phyloP scores from a whole-genome alignment of 2,113 vertebrate species.

The Eupsittula cactorum region DNA sequence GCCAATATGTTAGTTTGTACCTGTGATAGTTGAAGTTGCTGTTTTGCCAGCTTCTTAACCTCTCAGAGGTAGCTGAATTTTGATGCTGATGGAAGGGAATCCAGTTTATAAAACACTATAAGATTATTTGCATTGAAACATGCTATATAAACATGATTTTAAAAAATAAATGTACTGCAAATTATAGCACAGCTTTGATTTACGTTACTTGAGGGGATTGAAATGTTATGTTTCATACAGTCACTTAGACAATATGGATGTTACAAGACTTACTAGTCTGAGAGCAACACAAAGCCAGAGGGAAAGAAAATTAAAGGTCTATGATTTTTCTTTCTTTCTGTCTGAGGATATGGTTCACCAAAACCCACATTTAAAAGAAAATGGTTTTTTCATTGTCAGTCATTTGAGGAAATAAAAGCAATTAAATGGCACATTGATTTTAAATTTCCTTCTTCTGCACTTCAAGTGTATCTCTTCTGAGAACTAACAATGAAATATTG shows the following conservation, averaged over 20 bases:
- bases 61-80: background rate
- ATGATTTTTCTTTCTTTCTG: background rate
- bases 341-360: background rate
- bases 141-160: background rate
- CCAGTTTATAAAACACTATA: background rate
- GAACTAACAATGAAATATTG: constrained; percentile 2
- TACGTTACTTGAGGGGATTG: background rate
- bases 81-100: background rate
- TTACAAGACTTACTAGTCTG: background rate
- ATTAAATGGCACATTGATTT: constrained; percentile 51
- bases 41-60: background rate
- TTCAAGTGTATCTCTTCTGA: background rate
- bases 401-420: constrained; percentile 42
- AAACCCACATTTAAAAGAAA: constrained; percentile 20
- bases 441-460: constrained; percentile 8
- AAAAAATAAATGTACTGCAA: background rate
- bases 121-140: background rate
- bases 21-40: background rate
- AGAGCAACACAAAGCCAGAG: background rate
- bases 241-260: background rate
- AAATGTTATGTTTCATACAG: background rate
- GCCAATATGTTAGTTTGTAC: background rate
- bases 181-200: background rate
- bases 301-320: background rate
- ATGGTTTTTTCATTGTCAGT: constrained; percentile 14